Evolutionary conservation across 1,140 invertebrate genomes (phyloP).

Genomic region (Diachasmimorpha longicaudata): DNA sequence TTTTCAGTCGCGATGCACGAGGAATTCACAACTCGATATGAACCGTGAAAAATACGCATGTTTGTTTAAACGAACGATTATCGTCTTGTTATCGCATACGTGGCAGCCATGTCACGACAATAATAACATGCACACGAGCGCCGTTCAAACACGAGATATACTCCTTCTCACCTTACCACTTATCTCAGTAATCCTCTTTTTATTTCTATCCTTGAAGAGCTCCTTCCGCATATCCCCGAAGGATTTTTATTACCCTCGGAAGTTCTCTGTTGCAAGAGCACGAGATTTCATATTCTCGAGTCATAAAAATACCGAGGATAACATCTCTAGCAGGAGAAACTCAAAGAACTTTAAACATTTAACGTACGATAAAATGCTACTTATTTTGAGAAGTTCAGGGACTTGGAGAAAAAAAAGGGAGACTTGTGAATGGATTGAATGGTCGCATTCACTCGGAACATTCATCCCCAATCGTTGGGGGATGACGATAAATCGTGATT

Average conservation of each 20-base stretch:
- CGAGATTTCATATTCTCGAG: background rate
- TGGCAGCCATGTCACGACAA: background rate
- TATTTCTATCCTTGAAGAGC: background rate
- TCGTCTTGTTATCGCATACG: background rate
- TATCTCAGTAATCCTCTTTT: background rate
- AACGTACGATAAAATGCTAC: too few relatives aligned
- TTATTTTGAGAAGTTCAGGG: too few relatives aligned
- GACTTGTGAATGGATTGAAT: background rate
- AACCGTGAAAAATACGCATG: background rate
- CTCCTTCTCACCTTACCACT: background rate
- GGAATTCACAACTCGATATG: background rate
- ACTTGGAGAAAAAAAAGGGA: background rate
- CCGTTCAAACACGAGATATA: background rate
- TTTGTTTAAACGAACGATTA: slow-evolving; percentile 1
- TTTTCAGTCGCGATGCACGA: too few relatives aligned
- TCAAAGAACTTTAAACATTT: too few relatives aligned
- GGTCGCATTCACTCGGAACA: too few relatives aligned
- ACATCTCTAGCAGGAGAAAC: too few relatives aligned
- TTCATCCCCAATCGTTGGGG: too few relatives aligned
- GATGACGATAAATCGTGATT: too few relatives aligned
- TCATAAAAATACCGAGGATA: background rate
- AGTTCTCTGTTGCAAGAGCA: background rate
- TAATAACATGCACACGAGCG: background rate
- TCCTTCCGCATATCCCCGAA: background rate
- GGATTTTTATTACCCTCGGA: background rate